Evolutionary conservation across 2,797 vertebrate genomes (phyloP), one percentile per base, ranked within the genome.

Genomic region (Psittacula echo): DNA sequence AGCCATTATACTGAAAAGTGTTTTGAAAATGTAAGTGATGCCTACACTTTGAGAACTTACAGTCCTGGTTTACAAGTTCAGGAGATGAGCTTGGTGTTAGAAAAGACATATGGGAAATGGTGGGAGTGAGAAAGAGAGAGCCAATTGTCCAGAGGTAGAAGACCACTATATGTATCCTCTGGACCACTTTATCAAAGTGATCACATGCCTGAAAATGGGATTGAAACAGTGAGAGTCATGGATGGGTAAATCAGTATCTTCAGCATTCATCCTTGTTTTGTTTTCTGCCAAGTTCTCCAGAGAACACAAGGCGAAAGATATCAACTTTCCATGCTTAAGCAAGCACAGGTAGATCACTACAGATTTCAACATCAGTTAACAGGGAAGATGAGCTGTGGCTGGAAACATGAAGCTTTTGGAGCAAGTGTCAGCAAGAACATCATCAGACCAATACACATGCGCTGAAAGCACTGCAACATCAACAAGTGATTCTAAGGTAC

Each of bases 291-390:
- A 32, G 29, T 74, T 42, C 67, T 86, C 62, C 39, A 30, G 41
- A 71, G 80, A 94, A 90, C 83, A 79, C 0, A 7, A 91, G 92
- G 83, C 89, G 47, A 87, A 86, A 90, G 80, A 70, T 88, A 94
- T 92, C 44, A 73, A 34, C 64, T 95, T 92, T 47, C 90, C 27
- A 34, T 24, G 60, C 83, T 95, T 85, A 94, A 82, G 77, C 54
- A 95, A 88, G 84, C 80, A 81, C 71, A 66, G 47, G 67, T 91
- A 90, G 92, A 94, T 90, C 67, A 44, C 95, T 44, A 93, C 90
- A 91, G 94, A 90, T 90, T 94, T 94, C 91, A 94, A 94, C 90
- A 90, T 34, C 84, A 95, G 88, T 93, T 87, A 95, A 94, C 77
- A 92, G 67, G 83, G 71, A 95, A 93, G 80, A 90, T 64, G 92